A percentile compares a stretch with the other conserved stretches of the same genome.
phyloP scores from a whole-genome alignment of 2,113 vertebrate species.

The Dendrocopos noguchii region DNA sequence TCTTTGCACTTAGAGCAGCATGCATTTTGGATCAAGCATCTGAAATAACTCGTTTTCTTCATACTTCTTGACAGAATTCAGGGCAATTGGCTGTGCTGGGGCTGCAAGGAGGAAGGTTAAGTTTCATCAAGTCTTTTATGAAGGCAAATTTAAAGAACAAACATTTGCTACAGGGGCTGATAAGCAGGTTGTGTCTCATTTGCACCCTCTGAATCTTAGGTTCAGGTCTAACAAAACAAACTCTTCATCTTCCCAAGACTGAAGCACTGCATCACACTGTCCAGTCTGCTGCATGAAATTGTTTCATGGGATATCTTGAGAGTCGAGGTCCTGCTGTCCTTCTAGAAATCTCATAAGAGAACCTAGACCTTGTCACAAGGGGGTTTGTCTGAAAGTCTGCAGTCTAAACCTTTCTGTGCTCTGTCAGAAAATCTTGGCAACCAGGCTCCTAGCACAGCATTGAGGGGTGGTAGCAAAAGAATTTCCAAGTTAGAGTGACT shows the following conservation, averaged over 20 bases:
- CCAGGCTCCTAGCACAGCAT: background rate
- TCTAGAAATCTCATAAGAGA: background rate
- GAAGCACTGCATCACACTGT: background rate
- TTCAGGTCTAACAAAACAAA: background rate
- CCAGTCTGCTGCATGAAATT: background rate
- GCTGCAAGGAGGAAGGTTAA: background rate
- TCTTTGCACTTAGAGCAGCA: background rate
- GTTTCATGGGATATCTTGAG: background rate
- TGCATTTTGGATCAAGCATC: background rate
- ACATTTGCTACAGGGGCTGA: background rate
- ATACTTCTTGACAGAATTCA: slow-evolving; percentile 9
- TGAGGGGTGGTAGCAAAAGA: background rate
- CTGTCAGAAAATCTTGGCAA: background rate
- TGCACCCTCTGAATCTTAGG: background rate
- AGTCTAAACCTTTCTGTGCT: background rate
- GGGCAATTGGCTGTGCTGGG: background rate
- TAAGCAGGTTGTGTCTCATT: background rate
- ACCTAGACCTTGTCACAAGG: background rate
- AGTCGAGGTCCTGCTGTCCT: background rate
- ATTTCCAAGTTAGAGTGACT: background rate
- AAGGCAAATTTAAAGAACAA: background rate
- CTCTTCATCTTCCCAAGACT: background rate
- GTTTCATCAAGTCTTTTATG: background rate
- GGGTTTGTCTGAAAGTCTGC: background rate
- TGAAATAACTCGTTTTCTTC: background rate